Evolutionary conservation across 2,797 vertebrate genomes (phyloP), one percentile per base, ranked within the genome.

Genomic region (Helarctos malayanus): DNA sequence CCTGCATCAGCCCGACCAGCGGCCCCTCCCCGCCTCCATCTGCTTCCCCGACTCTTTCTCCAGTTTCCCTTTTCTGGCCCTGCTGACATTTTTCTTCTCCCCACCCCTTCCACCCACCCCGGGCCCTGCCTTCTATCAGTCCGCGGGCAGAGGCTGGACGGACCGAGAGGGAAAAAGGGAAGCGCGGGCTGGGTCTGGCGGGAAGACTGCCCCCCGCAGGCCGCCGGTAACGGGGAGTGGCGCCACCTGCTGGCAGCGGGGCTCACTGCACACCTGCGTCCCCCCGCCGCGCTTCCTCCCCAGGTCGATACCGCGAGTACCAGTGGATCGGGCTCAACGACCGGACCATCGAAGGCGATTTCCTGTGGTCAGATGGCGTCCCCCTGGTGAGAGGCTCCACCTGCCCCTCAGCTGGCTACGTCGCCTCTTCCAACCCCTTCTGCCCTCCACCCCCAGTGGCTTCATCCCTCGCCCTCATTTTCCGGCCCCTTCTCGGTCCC

Each of bases 241-340:
- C n/a, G 91, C 91, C 96, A 57, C 65, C 91, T 97, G 71, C 5
- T 23, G 82, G 80, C 27, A 0, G 56, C 27, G 2, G 63, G 0
- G 63, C 81, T 89, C 56, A 85, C 54, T 84, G 85, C 81, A 84
- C 47, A 7, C 61, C 76, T 68, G 9, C 23, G 47, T 16, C 71
- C 12, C 1, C 5, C 38, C 38, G 38, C 38, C 18, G 1, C 2
- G 7, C 56, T 47, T 84, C 3, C 52, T 54, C 41, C 89, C 73
- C 95, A 99, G 99, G 99, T 92, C 99, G 98, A 93, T 99, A 99
- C 98, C 98, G 96, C 96, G 99, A 99, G 14, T 99, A 99, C 97
- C 99, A 99, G 97, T 99, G 99, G 99, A 99, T 99, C 0, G 99
- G 99, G 52, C 98, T 99, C 21, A 99, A 99, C 5, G 99, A 99